phyloP scores from a whole-genome alignment of 2,797 vertebrate genomes.

The Fringilla coelebs region DNA sequence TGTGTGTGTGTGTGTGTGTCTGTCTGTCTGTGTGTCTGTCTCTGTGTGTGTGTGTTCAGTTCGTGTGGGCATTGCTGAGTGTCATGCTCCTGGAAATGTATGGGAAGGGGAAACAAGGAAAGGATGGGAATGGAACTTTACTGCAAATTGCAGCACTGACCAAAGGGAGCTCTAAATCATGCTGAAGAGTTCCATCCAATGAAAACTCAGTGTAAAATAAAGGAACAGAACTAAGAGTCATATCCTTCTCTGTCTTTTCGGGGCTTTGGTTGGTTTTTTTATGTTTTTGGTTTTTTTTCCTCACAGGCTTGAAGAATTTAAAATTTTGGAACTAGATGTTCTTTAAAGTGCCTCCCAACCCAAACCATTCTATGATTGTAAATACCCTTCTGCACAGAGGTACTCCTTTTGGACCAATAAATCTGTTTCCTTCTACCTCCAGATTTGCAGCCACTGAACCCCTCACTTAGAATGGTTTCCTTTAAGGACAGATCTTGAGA shows the following conservation, averaged over 20 bases:
- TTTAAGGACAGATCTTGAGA: neutral
- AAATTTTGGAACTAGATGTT: neutral
- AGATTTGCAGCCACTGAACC: neutral
- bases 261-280: neutral
- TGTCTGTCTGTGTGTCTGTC: too few relatives aligned
- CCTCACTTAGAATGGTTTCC: neutral
- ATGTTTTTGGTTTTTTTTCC: neutral
- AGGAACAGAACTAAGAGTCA: neutral
- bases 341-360: neutral
- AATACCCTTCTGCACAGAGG: accelerated
- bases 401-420: neutral
- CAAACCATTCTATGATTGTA: neutral
- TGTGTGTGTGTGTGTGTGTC: too few relatives aligned
- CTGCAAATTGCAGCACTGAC: neutral
- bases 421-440: neutral
- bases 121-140: neutral
- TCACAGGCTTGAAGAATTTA: neutral
- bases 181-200: neutral
- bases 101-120: neutral
- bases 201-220: neutral
- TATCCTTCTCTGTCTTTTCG: neutral
- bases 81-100: neutral
- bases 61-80: neutral
- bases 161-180: neutral
- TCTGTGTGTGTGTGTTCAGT: too few relatives aligned